These are phyloP conservation scores for Emydocephalus ijimae DNA, from an alignment of 2,113 vertebrate species.

Conservation along the genomic window DNA sequence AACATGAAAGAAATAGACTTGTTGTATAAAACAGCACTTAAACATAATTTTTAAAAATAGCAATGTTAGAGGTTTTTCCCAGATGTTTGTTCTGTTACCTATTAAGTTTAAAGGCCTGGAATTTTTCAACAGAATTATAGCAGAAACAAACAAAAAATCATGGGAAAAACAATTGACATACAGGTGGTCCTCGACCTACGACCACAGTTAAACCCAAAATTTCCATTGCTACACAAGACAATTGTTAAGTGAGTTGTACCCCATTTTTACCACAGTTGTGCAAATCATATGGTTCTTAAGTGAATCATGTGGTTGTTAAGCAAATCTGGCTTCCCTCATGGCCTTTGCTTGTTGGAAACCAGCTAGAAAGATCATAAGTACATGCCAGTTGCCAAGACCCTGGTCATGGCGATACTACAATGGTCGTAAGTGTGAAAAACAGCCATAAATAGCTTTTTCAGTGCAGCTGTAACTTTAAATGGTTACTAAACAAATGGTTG, in stretches of 20 bases:
- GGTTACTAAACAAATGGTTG: not conserved
- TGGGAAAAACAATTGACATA: not conserved
- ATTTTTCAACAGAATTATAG: not conserved
- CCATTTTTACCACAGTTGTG: not conserved
- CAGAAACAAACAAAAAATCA: not conserved
- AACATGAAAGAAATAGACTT: slow-evolving; percentile 4
- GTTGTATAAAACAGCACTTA: not conserved
- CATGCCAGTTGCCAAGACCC: not conserved
- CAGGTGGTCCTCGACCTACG: not conserved
- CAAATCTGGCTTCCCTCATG: not conserved
- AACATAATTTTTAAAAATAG: not conserved
- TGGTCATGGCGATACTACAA: not conserved
- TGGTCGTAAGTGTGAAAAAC: not conserved
- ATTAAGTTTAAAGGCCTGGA: not conserved
- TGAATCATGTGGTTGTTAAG: not conserved
- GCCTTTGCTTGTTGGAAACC: not conserved
- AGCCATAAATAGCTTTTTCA: not conserved
- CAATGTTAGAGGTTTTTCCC: not conserved
- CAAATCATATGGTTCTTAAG: not conserved
- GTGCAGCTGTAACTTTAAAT: not conserved
- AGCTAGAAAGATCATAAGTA: not conserved
- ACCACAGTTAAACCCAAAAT: not conserved
- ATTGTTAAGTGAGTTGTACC: not conserved
- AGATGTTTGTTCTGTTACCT: not conserved
- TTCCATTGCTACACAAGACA: not conserved